Evolutionary conservation across 2,113 vertebrate species (phyloP), one percentile per base, ranked within the genome.

Genomic region (Pluvianellus socialis): DNA sequence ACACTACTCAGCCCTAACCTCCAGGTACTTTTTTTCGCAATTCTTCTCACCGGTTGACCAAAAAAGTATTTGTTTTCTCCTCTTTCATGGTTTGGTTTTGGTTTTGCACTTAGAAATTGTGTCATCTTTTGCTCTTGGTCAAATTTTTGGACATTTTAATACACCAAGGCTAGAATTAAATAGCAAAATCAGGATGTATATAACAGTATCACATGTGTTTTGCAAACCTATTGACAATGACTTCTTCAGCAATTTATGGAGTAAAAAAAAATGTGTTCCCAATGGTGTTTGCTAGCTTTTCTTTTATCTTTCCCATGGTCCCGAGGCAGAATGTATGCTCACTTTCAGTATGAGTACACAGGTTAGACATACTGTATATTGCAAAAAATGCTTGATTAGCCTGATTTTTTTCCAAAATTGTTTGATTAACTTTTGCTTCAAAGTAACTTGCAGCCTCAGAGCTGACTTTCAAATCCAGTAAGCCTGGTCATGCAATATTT

Each of bases 1-100:
- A 62, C 18, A n/a, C 22, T 80, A 22, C 22, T 18, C 44, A 76
- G 52, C 32, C 26, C 68, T 92, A 84, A 93, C 32, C 5, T 59
- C 56, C 65, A 97, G 66, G 70, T 91, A 52, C 38, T 79, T 79
- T 62, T 89, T 92, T 84, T 71, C 56, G 62, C 44, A 90, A 26
- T 61, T 95, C 30, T 85, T 87, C 27, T 86, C 32, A 38, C 56
- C 11, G 55, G 23, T 88, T 33, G 5, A 71, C 74, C 22, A 83
- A 45, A 72, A 61, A 66, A 26, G 3, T 32, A 6, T 13, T 65
- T 56, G 19, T 65, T 82, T 91, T 70, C 21, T 80, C 38, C 4
- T 44, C 94, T 59, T 79, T 53, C 14, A 2, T 71, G 11, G 4
- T 70, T 80, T 47, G 11, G 5, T 77, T 62, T 62, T 52, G 14